Percentiles rank a stretch among this genome's conserved stretches.
Evolutionary conservation across 2,113 vertebrate species (phyloP).

Genomic region (Phoenicopterus ruber): DNA sequence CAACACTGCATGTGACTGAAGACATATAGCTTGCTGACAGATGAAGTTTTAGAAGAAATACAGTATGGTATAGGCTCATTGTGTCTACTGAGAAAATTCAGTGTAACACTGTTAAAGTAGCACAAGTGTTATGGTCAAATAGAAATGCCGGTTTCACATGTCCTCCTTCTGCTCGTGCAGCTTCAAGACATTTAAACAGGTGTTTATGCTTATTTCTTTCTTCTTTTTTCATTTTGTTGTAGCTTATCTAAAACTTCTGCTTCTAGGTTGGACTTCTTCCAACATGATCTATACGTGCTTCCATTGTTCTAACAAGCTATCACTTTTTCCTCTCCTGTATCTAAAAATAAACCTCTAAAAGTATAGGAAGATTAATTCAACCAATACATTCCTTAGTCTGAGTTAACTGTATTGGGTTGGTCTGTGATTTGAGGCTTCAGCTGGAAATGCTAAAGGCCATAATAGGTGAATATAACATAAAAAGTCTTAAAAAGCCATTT

Average conservation of each 20-base stretch:
- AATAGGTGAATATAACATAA: background rate
- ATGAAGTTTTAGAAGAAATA: background rate
- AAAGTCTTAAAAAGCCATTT: background rate
- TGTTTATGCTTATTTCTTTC: background rate
- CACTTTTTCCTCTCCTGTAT: background rate
- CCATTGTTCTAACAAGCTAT: background rate
- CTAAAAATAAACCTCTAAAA: constrained; percentile 9
- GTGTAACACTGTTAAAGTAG: background rate
- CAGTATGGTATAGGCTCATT: background rate
- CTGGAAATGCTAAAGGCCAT: background rate
- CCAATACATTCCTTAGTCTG: background rate
- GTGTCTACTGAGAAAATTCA: background rate
- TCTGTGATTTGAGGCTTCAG: background rate
- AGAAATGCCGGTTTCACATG: background rate
- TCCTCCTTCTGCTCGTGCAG: background rate
- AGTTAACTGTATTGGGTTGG: background rate
- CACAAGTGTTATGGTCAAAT: background rate
- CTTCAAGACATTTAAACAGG: background rate
- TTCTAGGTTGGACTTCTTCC: background rate
- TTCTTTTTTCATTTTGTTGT: background rate
- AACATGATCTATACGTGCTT: background rate
- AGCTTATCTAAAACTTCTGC: background rate
- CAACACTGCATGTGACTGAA: background rate
- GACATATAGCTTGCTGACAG: background rate
- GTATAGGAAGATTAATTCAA: background rate